Evolutionary conservation across 1,140 invertebrate genomes (phyloP), one percentile per base, ranked within the genome.

Genomic region (Sarcophaga peregrina): DNA sequence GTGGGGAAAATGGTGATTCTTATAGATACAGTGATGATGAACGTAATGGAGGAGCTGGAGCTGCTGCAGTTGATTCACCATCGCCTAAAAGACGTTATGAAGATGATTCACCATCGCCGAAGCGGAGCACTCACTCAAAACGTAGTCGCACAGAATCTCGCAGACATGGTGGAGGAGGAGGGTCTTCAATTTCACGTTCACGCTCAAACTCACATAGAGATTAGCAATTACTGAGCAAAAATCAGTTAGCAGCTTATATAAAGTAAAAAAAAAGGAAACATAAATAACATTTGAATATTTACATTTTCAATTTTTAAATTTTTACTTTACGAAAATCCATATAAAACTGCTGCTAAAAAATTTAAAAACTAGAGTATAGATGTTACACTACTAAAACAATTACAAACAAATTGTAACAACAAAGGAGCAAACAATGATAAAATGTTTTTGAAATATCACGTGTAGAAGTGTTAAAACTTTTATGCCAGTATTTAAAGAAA

Each of bases 11-110:
- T 74, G 83, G 83, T 8, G 45, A 84, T 68, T 52, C 54, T 20
- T 74, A 76, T 50, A 54, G 83, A 37, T 84, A 84, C 50, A 84
- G 81, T 74, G 83, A 84, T 15, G 81, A 84, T 20, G 83, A 84
- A 74, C 81, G 82, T n/a, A 84, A 84, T 80, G 81, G 81, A 3
- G 81, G 81, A 10, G 81, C 73, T 13, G 82, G 46, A n/a, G 82
- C 11, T 13, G 75, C 46, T 15, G 47, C 75, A 10, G 80, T 54
- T 9, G 81, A 73, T 37, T 84, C 83, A 54, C 75, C 81, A 58
- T 80, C 75, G 1, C 81, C 83, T 45, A 84, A 84, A 45, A 9
- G 73, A 72, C 74, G 81, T 9, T 80, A 80, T 20, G 80, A 84
- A 20, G 81, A 84, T 48, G 58, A 72, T 48, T 83, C 83, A 46